Evolutionary conservation across 35 echinoderm and acorn worm genomes (phyloP), one percentile per base, ranked within the genome.

Genomic region (Strongylocentrotus purpuratus): DNA sequence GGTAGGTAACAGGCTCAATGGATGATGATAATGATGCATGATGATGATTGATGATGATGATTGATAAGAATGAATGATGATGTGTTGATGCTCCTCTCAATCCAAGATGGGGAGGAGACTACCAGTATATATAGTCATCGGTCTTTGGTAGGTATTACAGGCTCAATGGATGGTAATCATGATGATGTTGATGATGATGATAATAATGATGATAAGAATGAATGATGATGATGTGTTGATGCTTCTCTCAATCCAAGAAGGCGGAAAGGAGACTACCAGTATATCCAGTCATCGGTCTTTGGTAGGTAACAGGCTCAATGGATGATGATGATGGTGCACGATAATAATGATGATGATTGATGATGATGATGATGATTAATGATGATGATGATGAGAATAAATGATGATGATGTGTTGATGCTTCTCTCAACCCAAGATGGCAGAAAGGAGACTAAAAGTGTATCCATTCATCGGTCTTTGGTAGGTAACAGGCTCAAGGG

Each of bases 371-470:
- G 33, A 12, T 92, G 0, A 4, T 2, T n/a, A n/a, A n/a, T n/a
- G n/a, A n/a, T n/a, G n/a, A n/a, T n/a, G n/a, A n/a, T n/a, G n/a
- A n/a, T n/a, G n/a, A n/a, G 2, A 35, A 46, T 48, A 5, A 35
- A n/a, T 1, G 35, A 41, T 92, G 33, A 92, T 59, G 96, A 95
- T 46, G 97, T 7, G 17, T 71, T 5, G 61, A 98, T 25, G 93
- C 96, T 15, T 95, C 95, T 48, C 12, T 92, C 7, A 97, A 95
- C 45, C 96, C 95, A 31, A 15, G 94, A 14, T 98, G 97, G 97
- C n/a, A 47, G 91, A 93, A 93, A 33, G 91, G 91, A 93, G 91
- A 93, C 15, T 50, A 48, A 0, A 47, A 93, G 91, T 93, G 58
- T 32, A 93, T 93, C 91, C 32, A 93, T 11, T 93, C 91, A 46